phyloP scores from a whole-genome alignment of 2,888 invertebrate species.

The Timema cristinae region DNA sequence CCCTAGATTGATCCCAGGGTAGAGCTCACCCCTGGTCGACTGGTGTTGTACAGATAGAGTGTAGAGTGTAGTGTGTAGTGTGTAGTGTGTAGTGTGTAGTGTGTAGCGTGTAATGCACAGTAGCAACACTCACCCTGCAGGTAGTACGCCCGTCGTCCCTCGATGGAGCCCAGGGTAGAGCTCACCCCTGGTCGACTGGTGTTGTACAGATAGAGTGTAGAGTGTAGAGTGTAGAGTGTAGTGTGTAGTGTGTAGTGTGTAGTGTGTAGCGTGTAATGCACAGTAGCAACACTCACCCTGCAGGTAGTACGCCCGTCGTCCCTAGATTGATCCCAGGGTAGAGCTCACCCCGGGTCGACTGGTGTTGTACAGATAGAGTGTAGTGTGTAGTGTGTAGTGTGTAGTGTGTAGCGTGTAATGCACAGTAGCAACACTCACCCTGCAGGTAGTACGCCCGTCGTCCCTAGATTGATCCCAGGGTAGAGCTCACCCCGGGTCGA shows the following conservation, averaged over 20 bases:
- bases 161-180: constrained; percentile 61
- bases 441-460: constrained; percentile 69
- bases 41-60: constrained; percentile 73
- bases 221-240: no score
- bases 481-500: constrained; percentile 63
- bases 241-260: no score
- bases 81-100: no score
- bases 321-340: constrained; percentile 63
- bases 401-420: no score
- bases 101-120: no score
- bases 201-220: constrained; percentile 74
- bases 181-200: constrained; percentile 67
- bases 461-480: constrained; percentile 64
- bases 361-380: constrained; percentile 74
- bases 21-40: constrained; percentile 64
- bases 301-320: constrained; percentile 67
- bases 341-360: constrained; percentile 65
- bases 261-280: no score
- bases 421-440: no score
- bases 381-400: no score
- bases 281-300: constrained; percentile 56
- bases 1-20: constrained; percentile 64
- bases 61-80: no score
- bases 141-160: constrained; percentile 66
- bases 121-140: constrained; percentile 68